Conservation (phyloP, 2,888 invertebrate species). For the Drosophila quinaria region DNA sequence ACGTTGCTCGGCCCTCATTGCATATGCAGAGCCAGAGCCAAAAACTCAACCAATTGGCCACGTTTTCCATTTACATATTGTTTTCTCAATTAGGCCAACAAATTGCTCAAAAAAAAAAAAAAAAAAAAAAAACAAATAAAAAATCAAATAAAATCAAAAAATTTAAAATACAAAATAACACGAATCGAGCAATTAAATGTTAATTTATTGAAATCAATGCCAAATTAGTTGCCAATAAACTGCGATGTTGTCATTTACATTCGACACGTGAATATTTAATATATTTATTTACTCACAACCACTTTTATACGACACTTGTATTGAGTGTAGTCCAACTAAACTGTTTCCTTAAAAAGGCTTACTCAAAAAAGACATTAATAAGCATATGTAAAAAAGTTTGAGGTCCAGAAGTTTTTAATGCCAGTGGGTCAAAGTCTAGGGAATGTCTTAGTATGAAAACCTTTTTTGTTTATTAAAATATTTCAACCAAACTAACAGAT, state of each 20-base stretch:
- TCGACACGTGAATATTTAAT: slow-evolving; percentile 1
- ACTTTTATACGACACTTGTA: too few species aligned
- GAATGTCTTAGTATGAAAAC: too few species aligned
- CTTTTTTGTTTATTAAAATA: too few species aligned
- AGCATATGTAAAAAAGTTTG: too few species aligned
- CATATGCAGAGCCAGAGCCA: slow-evolving; percentile 43
- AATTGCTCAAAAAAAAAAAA: slow-evolving; percentile 43
- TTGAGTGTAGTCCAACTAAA: too few species aligned
- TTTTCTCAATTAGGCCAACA: slow-evolving; percentile 71
- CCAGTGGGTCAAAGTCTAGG: too few species aligned
- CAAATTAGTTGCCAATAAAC: slow-evolving; percentile 72
- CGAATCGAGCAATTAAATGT: slow-evolving; percentile 68
- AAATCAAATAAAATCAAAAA: slow-evolving; percentile 10
- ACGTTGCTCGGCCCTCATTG: slow-evolving; percentile 42
- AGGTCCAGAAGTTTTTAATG: too few species aligned
- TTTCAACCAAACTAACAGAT: too few species aligned
- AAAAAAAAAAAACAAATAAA: slow-evolving; percentile 5
- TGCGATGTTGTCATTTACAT: slow-evolving; percentile 39
- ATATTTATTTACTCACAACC: too few species aligned
- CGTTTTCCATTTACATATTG: slow-evolving; percentile 28
- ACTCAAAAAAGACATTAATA: too few species aligned
- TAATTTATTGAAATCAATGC: slow-evolving; percentile 70
- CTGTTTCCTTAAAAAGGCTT: too few species aligned
- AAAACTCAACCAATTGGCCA: slow-evolving; percentile 43
- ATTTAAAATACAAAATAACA: slow-evolving; percentile 33